Base-by-base conservation (phyloP, 37 sponge, comb jelly and placozoan genomes). In the Chondrilla cf. caribensis region DNA sequence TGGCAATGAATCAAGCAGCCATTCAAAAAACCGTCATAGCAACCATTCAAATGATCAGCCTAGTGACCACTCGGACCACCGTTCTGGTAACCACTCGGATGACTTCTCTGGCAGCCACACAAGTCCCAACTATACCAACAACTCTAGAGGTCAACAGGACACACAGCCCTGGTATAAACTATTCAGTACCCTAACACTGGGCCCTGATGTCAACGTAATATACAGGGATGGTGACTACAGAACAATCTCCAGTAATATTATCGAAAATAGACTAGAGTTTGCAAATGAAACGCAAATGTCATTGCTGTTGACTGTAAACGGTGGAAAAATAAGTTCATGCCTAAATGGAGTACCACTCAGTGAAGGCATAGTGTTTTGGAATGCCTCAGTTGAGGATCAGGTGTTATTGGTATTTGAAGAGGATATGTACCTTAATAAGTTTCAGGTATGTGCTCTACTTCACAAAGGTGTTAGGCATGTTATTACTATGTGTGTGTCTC, bases 291-390 rank as follows among this genome's bases (percentile, higher is more conserved):
- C 62, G 15, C 79, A 0, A 54, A 81, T 60, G n/a, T 8, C 43
- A 18, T 91, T 38, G 58, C 21, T 81, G 15, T 58, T 91, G 32
- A 68, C 80, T 24, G 83, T 91, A 2, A 26, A 44, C 3, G 77
- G 84, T 78, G 85, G 88, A 19, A 28, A 32, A 14, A 15, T 91
- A 6, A 84, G 85, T 33, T 44, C 78, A 18, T 91, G 91, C 59
- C n/a, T 87, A 32, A 77, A 91, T 77, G 88, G 85, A 21, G 70
- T 67, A 24, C 81, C 79, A 42, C 62, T 58, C 15, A 2, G 14
- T 18, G 55, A 40, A n/a, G 26, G 77, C 44, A 62, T 32, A 39
- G 11, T 35, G 17, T 57, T 77, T 44, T 73, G 71, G 71, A 36
- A 70, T 37, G 71, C 71, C 8, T 33, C 71, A 8, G 39, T 33